Base-by-base conservation (phyloP, 2,797 vertebrate species). In the Lerista edwardsae region DNA sequence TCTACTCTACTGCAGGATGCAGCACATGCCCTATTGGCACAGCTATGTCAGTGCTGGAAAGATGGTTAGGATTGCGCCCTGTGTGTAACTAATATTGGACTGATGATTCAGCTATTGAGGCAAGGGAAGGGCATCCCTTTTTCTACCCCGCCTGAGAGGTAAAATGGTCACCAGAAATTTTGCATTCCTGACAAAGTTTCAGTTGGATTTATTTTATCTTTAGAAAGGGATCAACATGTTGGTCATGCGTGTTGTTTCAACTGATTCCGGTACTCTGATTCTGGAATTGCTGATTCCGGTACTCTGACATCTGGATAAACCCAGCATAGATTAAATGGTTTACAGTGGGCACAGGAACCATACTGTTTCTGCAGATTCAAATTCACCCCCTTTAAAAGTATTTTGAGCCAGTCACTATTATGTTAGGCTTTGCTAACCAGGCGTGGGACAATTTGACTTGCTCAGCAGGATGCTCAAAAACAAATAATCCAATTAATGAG, bases 401-500 rank as follows among this genome's bases (percentile, higher is more conserved):
- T 73, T 91, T 85, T 88, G 80, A 91, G 75, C 84, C 34, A 25
- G n/a, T 77, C 61, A 81, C 71, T 84, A 75, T 88, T 85, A 91
- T 86, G 84, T 89, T 80, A 88, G 84, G 80, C 80, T 94, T 94
- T 90, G 90, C 91, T 90, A 89, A 75, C 55, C 79, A 85, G 73
- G 83, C 2, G 0, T 93, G 88, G 82, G 84, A 87, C 27, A 1
- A 84, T 91, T 86, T 87, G 64, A 88, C 82, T 92, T 83, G 79
- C 78, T 92, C 88, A 91, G 81, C 88, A 90, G 84, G 67, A 90
- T 87, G 59, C 36, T 87, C 87, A 90, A 90, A 93, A 92, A 41
- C 76, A 93, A 94, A 91, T 86, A 91, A 91, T 80, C 64, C 86
- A 90, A 91, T 93, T 89, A 93, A 85, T 87, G 77, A 83, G 89